Percentiles rank a stretch among this genome's conserved stretches.
These are phyloP conservation scores for Yponomeuta evonymella DNA, from an alignment of 2,888 invertebrate genomes.

Conservation along the genomic window DNA sequence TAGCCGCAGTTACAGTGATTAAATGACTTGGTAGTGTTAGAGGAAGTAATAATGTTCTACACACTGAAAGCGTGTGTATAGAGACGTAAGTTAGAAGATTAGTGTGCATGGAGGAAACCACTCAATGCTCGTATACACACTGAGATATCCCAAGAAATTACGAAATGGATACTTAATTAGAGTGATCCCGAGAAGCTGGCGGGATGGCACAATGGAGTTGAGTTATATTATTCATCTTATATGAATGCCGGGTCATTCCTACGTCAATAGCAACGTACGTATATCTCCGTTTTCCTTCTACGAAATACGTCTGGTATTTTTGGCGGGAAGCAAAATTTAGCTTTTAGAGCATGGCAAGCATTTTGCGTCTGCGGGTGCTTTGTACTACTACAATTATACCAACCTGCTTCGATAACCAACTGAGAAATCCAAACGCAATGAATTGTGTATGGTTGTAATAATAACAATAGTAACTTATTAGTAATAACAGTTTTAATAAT, in stretches of 20 bases:
- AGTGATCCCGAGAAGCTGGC: not conserved
- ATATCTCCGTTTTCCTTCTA: not conserved
- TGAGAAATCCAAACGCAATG: too few relatives aligned
- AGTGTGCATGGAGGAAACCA: conserved; percentile 11
- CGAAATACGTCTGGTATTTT: not conserved
- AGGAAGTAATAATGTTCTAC: conserved; percentile 53
- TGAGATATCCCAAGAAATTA: conserved; percentile 9
- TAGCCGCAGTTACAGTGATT: conserved; percentile 72
- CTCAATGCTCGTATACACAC: conserved; percentile 9
- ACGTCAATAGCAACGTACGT: not conserved
- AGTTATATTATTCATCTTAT: not conserved
- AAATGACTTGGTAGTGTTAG: conserved; percentile 55
- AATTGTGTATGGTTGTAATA: too few relatives aligned
- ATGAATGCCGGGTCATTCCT: not conserved
- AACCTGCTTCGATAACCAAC: not conserved
- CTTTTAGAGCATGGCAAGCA: not conserved
- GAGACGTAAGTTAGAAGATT: conserved; percentile 29
- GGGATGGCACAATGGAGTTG: not conserved
- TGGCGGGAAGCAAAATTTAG: not conserved
- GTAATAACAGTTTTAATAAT: too few relatives aligned
- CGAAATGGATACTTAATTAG: conserved; percentile 9
- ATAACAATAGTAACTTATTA: too few relatives aligned
- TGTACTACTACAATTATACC: not conserved
- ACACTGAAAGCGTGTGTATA: not conserved
- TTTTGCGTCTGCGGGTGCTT: not conserved